phyloP scores from a whole-genome alignment of 2,113 vertebrate genomes.

The Hippopotamus amphibius region DNA sequence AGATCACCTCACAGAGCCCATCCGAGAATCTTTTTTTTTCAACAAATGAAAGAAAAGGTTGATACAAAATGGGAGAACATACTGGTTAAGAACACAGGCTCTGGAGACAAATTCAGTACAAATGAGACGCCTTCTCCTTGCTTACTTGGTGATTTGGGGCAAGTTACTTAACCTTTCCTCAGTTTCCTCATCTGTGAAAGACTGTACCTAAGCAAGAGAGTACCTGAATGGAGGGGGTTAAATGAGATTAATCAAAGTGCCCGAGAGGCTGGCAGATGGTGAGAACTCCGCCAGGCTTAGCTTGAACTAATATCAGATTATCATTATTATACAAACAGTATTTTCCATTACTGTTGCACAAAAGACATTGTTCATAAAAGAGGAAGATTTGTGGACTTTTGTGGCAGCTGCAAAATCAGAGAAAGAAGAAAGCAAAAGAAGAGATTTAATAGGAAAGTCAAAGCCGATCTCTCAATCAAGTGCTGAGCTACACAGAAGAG shows the following conservation, averaged over 20 bases:
- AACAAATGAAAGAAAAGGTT: background rate
- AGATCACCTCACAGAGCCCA: background rate
- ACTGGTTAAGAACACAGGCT: background rate
- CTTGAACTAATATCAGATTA: background rate
- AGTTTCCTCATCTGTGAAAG: background rate
- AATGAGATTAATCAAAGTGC: background rate
- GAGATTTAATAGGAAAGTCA: background rate
- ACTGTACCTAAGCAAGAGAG: background rate
- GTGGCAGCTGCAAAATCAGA: background rate
- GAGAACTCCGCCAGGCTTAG: background rate
- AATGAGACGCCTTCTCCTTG: background rate
- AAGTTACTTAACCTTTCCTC: background rate
- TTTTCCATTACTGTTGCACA: background rate
- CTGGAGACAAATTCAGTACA: background rate
- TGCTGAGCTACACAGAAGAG: background rate
- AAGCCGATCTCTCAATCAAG: background rate
- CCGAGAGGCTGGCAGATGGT: background rate
- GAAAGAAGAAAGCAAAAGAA: conserved; percentile 17
- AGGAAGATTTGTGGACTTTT: background rate
- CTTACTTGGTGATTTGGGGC: background rate
- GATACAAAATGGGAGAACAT: too few relatives aligned
- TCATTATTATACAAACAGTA: background rate
- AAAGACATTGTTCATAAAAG: background rate
- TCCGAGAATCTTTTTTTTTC: background rate
- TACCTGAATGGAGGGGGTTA: background rate